These are phyloP conservation scores for Nycticorax nycticorax DNA, from an alignment of 2,113 vertebrate genomes.

Conservation along the genomic window DNA sequence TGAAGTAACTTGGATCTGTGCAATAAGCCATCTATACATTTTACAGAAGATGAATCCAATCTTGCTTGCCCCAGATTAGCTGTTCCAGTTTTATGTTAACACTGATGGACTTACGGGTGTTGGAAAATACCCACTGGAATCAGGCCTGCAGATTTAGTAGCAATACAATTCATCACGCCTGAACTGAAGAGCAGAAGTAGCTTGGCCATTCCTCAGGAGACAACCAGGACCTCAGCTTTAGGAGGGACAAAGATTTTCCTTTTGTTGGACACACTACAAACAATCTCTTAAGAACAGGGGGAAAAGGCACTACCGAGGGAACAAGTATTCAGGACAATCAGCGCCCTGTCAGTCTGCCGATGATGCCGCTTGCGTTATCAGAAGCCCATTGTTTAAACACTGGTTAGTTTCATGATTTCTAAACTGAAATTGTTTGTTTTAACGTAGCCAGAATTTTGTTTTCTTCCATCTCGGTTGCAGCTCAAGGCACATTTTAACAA, in stretches of 20 bases:
- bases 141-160: not conserved
- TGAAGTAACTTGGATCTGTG: not conserved
- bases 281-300: not conserved
- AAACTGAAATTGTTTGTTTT: not conserved
- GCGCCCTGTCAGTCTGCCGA: accelerated
- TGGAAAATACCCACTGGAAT: not conserved
- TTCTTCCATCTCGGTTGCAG: not conserved
- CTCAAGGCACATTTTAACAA: slow-evolving; percentile 34
- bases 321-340: not conserved
- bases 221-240: not conserved
- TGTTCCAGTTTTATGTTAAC: not conserved
- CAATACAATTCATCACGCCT: not conserved
- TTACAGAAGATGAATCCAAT: not conserved
- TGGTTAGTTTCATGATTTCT: not conserved
- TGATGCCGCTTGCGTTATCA: not conserved
- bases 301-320: not conserved
- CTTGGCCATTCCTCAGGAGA: not conserved
- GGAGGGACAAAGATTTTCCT: not conserved
- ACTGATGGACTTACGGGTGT: not conserved
- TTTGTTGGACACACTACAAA: not conserved
- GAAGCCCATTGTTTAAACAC: not conserved
- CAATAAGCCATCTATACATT: not conserved
- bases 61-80: not conserved
- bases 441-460: not conserved
- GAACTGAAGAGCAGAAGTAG: not conserved